Evolutionary conservation across 2,113 vertebrate species (phyloP).

Genomic region (Hippocampus mohnikei): DNA sequence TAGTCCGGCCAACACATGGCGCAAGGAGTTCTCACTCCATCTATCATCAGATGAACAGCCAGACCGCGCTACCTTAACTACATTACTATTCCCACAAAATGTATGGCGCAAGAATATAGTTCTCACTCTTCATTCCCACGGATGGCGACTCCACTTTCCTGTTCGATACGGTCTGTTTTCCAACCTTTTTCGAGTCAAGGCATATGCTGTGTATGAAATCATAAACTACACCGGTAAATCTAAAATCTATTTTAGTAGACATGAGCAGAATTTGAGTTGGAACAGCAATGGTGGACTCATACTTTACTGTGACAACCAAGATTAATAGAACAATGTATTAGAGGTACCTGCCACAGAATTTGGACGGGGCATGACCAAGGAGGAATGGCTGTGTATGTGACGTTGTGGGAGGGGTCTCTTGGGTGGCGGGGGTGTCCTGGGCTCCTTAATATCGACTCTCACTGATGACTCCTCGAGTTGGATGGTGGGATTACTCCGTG

Average conservation of each 20-base stretch:
- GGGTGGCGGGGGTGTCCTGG: slow-evolving; percentile 60
- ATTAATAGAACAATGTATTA: background rate
- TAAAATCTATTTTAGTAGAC: too few relatives aligned
- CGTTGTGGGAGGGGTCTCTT: slow-evolving; percentile 73
- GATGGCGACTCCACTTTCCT: background rate
- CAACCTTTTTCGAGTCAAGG: background rate
- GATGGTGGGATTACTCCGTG: slow-evolving; percentile 71
- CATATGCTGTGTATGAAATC: background rate
- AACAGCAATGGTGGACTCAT: background rate
- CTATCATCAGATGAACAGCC: slow-evolving; percentile 3
- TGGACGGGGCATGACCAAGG: slow-evolving; percentile 87
- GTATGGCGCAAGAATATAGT: background rate
- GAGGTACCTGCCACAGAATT: slow-evolving; percentile 96
- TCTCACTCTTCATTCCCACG: background rate
- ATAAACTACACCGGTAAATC: too few relatives aligned
- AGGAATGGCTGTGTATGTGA: slow-evolving; percentile 76
- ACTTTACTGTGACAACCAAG: background rate
- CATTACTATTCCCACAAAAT: background rate
- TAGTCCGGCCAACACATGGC: slow-evolving; percentile 18
- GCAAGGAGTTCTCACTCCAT: slow-evolving; percentile 12
- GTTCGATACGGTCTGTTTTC: background rate
- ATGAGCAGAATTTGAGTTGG: background rate
- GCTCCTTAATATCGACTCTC: slow-evolving; percentile 45
- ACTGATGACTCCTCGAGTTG: slow-evolving; percentile 47
- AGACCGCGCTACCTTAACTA: background rate